Base-by-base conservation (phyloP, 2,888 invertebrate genomes). In the Rhagonycha fulva region DNA sequence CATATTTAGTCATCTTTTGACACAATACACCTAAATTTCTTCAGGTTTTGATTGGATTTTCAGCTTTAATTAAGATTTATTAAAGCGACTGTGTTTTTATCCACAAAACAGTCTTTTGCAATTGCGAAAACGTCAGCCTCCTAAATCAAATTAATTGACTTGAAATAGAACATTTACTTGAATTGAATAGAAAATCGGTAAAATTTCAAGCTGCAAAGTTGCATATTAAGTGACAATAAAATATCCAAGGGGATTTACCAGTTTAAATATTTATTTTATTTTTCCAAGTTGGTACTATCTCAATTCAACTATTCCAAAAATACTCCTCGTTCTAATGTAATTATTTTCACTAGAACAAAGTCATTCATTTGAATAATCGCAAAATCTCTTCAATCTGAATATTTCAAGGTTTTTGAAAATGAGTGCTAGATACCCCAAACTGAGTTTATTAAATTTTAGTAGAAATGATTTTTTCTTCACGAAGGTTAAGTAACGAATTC, bases 131-230 rank as follows among this genome's bases (percentile, higher is more conserved):
- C 63, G 19, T 24, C 24, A 66, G 26, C 9, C 23, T n/a, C 12
- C 23, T 26, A 66, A 66, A 66, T 66, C n/a, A 66, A 66, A 66
- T 66, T 66, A 66, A 66, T 66, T 19, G 63, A 66, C 47, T 47
- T n/a, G n/a, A 47, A 47, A 47, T n/a, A 9, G 47, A 47, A 47
- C 47, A 47, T 47, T 19, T 47, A 47, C 7, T 9, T n/a, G 5
- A 47, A 47, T n/a, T 47, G 47, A n/a, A 47, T 47, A 47, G n/a
- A 47, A 47, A n/a, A 47, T 7, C 7, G n/a, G 7, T 47, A 47
- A 47, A 47, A n/a, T 47, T 47, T n/a, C 47, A n/a, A n/a, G n/a
- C 47, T 47, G 47, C 47, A 7, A 47, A 47, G n/a, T 47, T 47
- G 47, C n/a, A n/a, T n/a, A 47, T 47, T n/a, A 47, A 4, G n/a